Base-by-base conservation (phyloP, 2,113 vertebrate genomes). In the Poecilia latipinna region DNA sequence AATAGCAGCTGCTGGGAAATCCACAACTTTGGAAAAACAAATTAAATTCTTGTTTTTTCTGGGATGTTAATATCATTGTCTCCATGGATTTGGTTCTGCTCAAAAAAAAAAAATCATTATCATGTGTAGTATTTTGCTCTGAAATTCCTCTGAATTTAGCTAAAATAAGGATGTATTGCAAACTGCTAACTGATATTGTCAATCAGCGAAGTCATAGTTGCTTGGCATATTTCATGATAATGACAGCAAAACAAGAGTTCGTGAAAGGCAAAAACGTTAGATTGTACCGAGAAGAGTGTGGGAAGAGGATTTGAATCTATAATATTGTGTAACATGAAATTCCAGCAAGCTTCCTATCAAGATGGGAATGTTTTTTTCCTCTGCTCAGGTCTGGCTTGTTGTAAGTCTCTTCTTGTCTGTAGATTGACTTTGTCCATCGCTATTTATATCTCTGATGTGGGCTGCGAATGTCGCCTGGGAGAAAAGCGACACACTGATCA, bases 281-380 rank as follows among this genome's bases (percentile, higher is more conserved):
- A 75, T 75, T 75, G 78, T 80, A 77, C 87, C 86, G 74, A 89
- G 86, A 70, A 71, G 76, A 78, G 12, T 85, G 87, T 91, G 79
- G 88, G 88, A 84, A 73, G 87, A 73, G n/a, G 26, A 76, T 70
- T 81, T 72, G 79, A 88, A 85, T 26, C 74, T 35, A 61, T 35
- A 8, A 32, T 72, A 61, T 90, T 92, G 88, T 79, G 80, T 88
- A 92, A 91, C 70, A 61, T 85, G 76, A 83, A 83, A 82, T 81
- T 90, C 83, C 83, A 82, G 81, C 69, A 83, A 86, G 83, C 76
- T 64, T 73, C 75, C 61, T 66, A 66, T 86, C 80, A 68, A 68
- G 51, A 76, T 64, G 74, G 75, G 72, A 75, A 69, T 62, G 61
- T 72, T 62, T 81, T 71, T 31, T 79, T 65, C 77, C 32, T 63